Evolutionary conservation across 2,888 invertebrate genomes (phyloP), one percentile per base, ranked within the genome.

Genomic region (Trimorus sp.): DNA sequence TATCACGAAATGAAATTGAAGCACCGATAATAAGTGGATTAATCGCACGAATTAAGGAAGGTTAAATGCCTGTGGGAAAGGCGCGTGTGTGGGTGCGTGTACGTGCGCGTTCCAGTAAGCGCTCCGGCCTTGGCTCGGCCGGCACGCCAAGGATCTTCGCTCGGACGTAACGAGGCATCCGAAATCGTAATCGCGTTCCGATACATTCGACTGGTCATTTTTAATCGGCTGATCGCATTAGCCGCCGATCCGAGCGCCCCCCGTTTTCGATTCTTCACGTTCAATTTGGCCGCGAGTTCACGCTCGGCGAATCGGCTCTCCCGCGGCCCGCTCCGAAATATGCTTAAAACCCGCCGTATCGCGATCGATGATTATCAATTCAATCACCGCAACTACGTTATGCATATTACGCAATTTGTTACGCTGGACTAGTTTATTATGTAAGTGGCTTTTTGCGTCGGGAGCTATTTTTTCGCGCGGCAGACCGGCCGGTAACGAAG

Each of bases 81-180:
- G 70, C 56, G 51, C 42, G 68, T 69, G 37, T 59, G 63, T 40
- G 40, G 42, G 54, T 70, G 59, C 53, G 65, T 42, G 53, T 65
- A 45, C 59, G 66, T 60, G 71, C 70, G 51, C 40, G 71, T 70
- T 75, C 68, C 66, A 70, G 66, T 70, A 66, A 70, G 60, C 69
- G 75, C 58, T 69, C 26, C 68, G 75, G 79, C 73, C 79, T 79
- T 82, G 71, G 63, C 66, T 71, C 68, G 75, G 53, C 73, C 53
- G 56, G 42, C 49, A 40, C 75, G 58, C 65, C 82, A 79, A 79
- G 82, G 76, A 76, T 82, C 71, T 74, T 73, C 58, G 73, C 53
- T 84, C 75, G 77, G 77, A 84, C 84, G 87, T 87, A 89, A 89
- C 88, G 89, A 88, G 86, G 87, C 89, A 85, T 88, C 85, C 86